Conservation (phyloP, 2,888 invertebrate genomes). For the Cosmia pyralina region DNA sequence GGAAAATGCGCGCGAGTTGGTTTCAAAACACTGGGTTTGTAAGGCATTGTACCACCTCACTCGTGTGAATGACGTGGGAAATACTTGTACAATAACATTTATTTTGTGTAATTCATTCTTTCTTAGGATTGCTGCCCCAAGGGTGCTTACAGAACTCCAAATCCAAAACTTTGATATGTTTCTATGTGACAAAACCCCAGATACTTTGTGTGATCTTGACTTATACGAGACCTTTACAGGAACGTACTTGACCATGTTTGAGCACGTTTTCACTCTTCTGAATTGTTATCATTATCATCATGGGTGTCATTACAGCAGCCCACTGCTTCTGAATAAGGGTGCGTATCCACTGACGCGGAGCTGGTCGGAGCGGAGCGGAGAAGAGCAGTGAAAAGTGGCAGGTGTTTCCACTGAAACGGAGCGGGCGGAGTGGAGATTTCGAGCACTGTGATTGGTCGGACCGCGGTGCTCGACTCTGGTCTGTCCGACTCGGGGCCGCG, state of each 20-base stretch:
- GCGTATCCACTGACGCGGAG: no score
- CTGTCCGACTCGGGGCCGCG: no score
- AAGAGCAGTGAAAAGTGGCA: no score
- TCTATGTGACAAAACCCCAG: no score
- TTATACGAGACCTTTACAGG: neutral
- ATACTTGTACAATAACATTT: constrained; percentile 47
- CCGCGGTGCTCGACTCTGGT: no score
- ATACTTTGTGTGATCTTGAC: neutral
- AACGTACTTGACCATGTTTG: neutral
- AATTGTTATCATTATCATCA: neutral
- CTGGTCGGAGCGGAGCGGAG: no score
- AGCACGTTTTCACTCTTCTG: neutral
- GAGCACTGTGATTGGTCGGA: no score
- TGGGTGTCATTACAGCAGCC: no score
- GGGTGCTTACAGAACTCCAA: neutral
- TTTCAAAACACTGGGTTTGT: constrained; percentile 74
- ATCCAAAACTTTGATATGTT: no score
- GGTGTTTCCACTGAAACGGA: no score
- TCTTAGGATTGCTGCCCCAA: neutral
- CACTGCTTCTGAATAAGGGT: no score
- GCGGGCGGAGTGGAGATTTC: no score
- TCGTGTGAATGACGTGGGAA: constrained; percentile 71
- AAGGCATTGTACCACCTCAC: constrained; percentile 58
- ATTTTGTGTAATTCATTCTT: constrained; percentile 43
- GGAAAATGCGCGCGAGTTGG: constrained; percentile 72